Evolutionary conservation across 2,888 invertebrate species (phyloP), one percentile per base, ranked within the genome.

Genomic region (Nemotelus nigrinus): DNA sequence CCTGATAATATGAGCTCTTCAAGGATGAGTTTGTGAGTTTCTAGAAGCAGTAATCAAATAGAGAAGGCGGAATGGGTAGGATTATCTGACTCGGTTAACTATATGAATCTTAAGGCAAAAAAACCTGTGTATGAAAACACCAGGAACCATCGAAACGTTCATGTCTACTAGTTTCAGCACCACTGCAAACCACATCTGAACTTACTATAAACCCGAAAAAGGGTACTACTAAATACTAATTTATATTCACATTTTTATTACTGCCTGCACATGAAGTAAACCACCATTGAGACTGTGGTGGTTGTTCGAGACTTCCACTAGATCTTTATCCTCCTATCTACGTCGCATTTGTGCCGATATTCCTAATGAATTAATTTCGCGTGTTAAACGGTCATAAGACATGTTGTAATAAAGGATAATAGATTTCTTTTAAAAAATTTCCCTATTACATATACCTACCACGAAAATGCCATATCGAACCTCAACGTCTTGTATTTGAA

Each of bases 161-260:
- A 25, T 25, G 57, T 25, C 3, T 25, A 57, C 57, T 25, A 4
- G 25, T 10, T 57, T 57, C 3, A 57, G n/a, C 10, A 57, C 57
- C 57, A 8, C 57, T 57, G 57, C 57, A 57, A 57, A 57, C 10
- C 57, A 57, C 6, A 57, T 25, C 63, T 4, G 2, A 3, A 7
- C 41, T 63, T 39, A 3, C 63, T 39, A 8, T 41, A 43, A 0
- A 5, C 7, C 6, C 6, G 7, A 50, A 50, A 10, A 10, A 50
- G 53, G 1, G 53, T 25, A 25, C n/a, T 10, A 10, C 25, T 25
- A 57, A 10, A 10, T 5, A 8, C 48, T 48, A 48, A 67, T 67
- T 67, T n/a, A 48, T 67, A 67, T 67, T 67, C 67, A 67, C 47
- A 47, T 44, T 6, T 67, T 67, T 67, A 67, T 48, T 67, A n/a